These are phyloP conservation scores for Lasaia peninsularis DNA, from an alignment of 1,140 invertebrate species.

Conservation along the genomic window DNA sequence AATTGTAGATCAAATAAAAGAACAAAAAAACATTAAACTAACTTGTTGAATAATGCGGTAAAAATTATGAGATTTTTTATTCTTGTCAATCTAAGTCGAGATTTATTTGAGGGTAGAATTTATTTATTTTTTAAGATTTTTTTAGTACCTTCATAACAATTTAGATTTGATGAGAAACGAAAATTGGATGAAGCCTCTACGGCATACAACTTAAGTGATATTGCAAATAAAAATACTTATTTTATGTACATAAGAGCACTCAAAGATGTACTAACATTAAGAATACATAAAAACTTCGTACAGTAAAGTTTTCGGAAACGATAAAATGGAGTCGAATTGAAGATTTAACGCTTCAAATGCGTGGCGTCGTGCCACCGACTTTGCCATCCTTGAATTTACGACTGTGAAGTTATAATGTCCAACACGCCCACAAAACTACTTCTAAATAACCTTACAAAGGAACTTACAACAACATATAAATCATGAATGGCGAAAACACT, in stretches of 20 bases:
- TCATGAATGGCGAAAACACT: slow-evolving; percentile 24
- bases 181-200: too few relatives aligned
- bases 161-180: too few relatives aligned
- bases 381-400: slow-evolving; percentile 45
- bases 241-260: not conserved
- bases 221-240: not conserved
- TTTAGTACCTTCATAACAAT: too few relatives aligned
- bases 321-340: slow-evolving; percentile 46
- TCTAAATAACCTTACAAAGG: slow-evolving; percentile 40
- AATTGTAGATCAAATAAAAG: too few relatives aligned
- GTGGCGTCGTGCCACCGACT: slow-evolving; percentile 37
- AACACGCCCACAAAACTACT: slow-evolving; percentile 44
- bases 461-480: slow-evolving; percentile 31
- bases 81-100: too few relatives aligned
- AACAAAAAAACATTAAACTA: too few relatives aligned
- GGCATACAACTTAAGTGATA: not conserved
- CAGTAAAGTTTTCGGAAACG: slow-evolving; percentile 44
- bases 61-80: too few relatives aligned
- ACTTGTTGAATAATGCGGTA: too few relatives aligned
- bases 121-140: too few relatives aligned
- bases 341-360: slow-evolving; percentile 42
- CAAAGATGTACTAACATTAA: not conserved
- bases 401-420: slow-evolving; percentile 40
- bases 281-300: slow-evolving; percentile 8
- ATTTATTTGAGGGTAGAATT: too few relatives aligned